A percentile compares a stretch with the other conserved stretches of the same genome.
These are phyloP conservation scores for Nesidiocoris tenuis DNA, from an alignment of 2,888 invertebrate species.

Conservation along the genomic window DNA sequence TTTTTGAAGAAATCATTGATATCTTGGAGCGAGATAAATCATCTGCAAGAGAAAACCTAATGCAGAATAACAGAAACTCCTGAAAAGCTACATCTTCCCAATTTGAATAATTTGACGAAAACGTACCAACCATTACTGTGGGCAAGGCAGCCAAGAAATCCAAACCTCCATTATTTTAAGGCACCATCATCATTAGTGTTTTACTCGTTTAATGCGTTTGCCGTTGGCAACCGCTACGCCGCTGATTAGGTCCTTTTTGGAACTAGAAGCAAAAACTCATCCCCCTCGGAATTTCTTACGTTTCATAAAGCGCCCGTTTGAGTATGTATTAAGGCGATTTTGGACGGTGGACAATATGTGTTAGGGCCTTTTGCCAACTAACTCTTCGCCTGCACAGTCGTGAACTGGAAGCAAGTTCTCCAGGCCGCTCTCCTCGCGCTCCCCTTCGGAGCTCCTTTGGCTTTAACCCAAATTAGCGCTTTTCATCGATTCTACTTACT, in stretches of 20 bases:
- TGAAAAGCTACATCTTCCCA: no score
- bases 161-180: no score
- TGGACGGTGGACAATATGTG: constrained; percentile 30
- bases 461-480: neutral
- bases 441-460: neutral
- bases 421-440: neutral
- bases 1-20: no score
- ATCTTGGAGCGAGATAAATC: no score
- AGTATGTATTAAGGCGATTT: constrained; percentile 21
- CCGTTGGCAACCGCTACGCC: no score
- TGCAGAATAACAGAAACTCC: no score
- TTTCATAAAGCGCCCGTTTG: constrained; percentile 22
- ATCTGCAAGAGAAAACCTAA: no score
- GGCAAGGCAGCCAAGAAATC: no score
- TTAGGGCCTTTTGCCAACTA: constrained; percentile 18
- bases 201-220: no score
- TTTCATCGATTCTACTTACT: neutral
- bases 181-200: no score
- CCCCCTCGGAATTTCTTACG: neutral
- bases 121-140: no score
- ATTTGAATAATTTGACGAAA: no score
- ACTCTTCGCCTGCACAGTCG: neutral
- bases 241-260: neutral
- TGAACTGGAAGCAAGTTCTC: neutral
- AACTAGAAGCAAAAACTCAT: neutral